A percentile compares a stretch with the other conserved stretches of the same genome.
Conservation (phyloP, 2,888 invertebrate species). For the Ophion costatus region DNA sequence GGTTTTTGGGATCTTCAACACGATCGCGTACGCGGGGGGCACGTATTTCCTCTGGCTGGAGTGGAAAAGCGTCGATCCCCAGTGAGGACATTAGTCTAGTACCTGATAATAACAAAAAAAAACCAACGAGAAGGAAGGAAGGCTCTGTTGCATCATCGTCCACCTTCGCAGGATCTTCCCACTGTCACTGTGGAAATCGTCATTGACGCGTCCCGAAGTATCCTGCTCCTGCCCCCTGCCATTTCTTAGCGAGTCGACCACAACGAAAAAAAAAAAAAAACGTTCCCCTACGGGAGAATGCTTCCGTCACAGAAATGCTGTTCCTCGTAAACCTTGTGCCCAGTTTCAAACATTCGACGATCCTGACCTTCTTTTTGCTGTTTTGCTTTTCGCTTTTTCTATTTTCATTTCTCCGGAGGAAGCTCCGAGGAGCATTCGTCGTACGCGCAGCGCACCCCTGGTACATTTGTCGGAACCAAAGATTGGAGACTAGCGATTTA, state of each 20-base stretch:
- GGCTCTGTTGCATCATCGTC: slow-evolving; percentile 47
- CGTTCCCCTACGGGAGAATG: not conserved
- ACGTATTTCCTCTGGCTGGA: slow-evolving; percentile 91
- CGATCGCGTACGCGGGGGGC: slow-evolving; percentile 90
- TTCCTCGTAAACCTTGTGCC: not conserved
- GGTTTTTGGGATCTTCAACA: slow-evolving; percentile 93
- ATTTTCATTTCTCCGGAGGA: not conserved
- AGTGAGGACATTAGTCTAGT: slow-evolving; percentile 69
- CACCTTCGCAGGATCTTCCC: slow-evolving; percentile 60
- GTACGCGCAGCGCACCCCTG: not conserved
- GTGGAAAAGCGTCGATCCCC: slow-evolving; percentile 86
- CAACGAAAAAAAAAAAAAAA: not conserved
- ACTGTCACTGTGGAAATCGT: slow-evolving; percentile 42
- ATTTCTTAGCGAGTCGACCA: slow-evolving; percentile 26
- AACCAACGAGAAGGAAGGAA: slow-evolving; percentile 24
- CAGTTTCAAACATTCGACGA: not conserved
- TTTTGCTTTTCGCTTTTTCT: not conserved
- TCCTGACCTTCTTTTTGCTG: not conserved
- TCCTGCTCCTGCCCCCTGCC: slow-evolving; percentile 18
- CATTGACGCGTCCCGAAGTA: slow-evolving; percentile 38
- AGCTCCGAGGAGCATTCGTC: slow-evolving; percentile 5
- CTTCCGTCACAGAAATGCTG: slow-evolving; percentile 10
- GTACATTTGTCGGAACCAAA: slow-evolving; percentile 32
- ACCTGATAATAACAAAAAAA: slow-evolving; percentile 64
- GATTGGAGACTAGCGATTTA: slow-evolving; percentile 18